Percentiles rank a stretch among this genome's conserved stretches.
Conservation (phyloP, 2,797 vertebrate genomes). For the Macrochelys suwanniensis region DNA sequence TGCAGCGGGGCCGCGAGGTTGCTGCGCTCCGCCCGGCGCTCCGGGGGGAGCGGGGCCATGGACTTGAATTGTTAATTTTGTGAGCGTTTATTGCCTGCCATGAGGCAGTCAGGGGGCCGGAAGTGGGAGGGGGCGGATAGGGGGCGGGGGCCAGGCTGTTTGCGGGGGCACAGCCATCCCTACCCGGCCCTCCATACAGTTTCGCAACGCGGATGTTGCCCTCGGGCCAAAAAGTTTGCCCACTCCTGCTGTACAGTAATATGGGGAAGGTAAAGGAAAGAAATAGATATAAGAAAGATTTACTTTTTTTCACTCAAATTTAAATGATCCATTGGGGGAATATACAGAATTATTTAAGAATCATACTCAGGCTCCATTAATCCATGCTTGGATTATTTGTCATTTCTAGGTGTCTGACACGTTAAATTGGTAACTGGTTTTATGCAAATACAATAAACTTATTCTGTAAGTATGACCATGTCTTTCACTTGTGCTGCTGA, state of each 20-base stretch:
- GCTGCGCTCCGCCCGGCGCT: no score
- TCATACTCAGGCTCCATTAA: conserved; percentile 17
- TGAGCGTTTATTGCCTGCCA: no score
- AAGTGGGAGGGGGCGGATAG: no score
- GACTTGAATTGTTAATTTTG: no score
- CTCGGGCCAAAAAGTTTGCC: no score
- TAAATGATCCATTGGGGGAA: conserved; percentile 55
- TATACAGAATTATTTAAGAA: conserved; percentile 56
- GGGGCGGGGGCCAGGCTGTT: no score
- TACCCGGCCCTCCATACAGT: no score
- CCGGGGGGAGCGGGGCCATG: no score
- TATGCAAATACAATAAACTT: not conserved
- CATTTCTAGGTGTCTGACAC: conserved; percentile 5
- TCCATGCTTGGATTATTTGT: conserved; percentile 4
- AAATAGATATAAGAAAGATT: conserved; percentile 70
- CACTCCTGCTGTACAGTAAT: not conserved
- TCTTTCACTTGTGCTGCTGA: not conserved
- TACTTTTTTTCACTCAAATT: conserved; percentile 59
- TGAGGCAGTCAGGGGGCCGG: no score
- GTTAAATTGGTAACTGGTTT: not conserved
- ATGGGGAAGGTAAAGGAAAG: conserved; percentile 70
- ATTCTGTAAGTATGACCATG: not conserved
- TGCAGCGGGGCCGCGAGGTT: no score
- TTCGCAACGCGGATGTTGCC: no score
- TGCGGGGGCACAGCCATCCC: no score